A percentile compares a stretch with the other conserved stretches of the same genome.
phyloP scores from a whole-genome alignment of 2,888 invertebrate species.

The Gisinianus flammeolus region DNA sequence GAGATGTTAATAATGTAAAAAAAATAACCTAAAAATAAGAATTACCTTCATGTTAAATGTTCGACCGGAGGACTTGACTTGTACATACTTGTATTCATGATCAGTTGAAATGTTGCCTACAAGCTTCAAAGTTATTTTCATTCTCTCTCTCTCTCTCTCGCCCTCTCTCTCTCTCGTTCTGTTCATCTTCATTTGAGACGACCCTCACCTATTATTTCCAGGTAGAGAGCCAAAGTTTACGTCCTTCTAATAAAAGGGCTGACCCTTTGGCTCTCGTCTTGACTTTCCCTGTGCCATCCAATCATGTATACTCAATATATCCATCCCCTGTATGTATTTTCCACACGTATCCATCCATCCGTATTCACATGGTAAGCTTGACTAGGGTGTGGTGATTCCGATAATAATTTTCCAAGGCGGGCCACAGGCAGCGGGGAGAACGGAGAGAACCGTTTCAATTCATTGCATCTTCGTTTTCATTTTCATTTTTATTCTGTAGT shows the following conservation, averaged over 20 bases:
- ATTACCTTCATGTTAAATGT: neutral
- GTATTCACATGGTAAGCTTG: neutral
- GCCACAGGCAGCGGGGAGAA: constrained; percentile 24
- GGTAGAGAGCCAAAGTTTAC: constrained; percentile 32
- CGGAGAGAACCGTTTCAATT: constrained; percentile 31
- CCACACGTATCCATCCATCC: neutral
- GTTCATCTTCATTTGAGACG: constrained; percentile 31
- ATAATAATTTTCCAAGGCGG: constrained; percentile 35
- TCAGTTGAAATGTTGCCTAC: constrained; percentile 6
- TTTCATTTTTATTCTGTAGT: neutral
- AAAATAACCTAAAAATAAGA: neutral
- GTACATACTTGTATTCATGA: neutral
- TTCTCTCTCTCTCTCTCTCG: neutral
- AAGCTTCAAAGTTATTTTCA: constrained; percentile 5
- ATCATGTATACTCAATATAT: neutral
- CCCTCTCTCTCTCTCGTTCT: neutral
- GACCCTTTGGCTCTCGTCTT: constrained; percentile 28
- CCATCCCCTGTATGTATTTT: neutral
- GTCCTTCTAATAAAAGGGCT: constrained; percentile 34
- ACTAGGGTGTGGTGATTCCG: constrained; percentile 35
- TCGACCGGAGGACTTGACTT: neutral
- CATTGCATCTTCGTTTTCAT: constrained; percentile 30
- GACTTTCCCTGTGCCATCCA: neutral
- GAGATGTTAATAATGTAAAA: neutral
- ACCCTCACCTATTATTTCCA: constrained; percentile 39